Conservation (phyloP, 2,888 invertebrate species). For the Leucoma salicis region DNA sequence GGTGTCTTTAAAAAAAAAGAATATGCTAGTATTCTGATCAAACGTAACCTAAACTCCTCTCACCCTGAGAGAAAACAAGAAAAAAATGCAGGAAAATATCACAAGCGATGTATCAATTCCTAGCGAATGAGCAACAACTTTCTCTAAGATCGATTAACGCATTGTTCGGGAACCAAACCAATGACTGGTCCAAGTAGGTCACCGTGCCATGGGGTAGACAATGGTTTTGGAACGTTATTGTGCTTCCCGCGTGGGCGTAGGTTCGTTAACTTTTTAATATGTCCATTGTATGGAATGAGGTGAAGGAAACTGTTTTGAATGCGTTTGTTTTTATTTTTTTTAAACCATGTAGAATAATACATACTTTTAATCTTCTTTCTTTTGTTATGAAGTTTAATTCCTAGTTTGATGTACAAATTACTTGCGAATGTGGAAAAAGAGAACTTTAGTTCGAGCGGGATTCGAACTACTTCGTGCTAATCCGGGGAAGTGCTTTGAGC, state of each 20-base stretch:
- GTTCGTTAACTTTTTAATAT: not conserved
- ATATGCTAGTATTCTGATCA: too few relatives aligned
- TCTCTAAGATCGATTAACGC: conserved; percentile 20
- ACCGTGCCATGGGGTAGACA: conserved; percentile 24
- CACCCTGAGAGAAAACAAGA: too few relatives aligned
- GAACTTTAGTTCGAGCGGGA: too few relatives aligned
- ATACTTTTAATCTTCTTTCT: too few relatives aligned
- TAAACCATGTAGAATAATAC: too few relatives aligned
- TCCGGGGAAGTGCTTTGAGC: too few relatives aligned
- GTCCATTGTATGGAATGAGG: not conserved
- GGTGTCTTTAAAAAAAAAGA: too few relatives aligned
- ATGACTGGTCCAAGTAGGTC: conserved; percentile 18
- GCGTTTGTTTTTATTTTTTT: not conserved
- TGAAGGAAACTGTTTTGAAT: not conserved
- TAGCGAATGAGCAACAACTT: conserved; percentile 16
- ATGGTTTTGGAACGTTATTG: conserved; percentile 10
- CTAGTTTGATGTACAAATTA: too few relatives aligned
- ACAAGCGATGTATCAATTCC: not conserved
- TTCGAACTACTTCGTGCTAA: too few relatives aligned
- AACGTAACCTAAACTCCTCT: too few relatives aligned
- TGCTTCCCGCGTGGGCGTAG: not conserved
- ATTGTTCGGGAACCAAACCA: conserved; percentile 22
- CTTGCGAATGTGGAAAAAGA: too few relatives aligned
- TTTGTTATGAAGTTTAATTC: too few relatives aligned
- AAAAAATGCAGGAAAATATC: not conserved